Evolutionary conservation across 1,140 invertebrate genomes (phyloP).

Genomic region (Saxidomus purpurata): DNA sequence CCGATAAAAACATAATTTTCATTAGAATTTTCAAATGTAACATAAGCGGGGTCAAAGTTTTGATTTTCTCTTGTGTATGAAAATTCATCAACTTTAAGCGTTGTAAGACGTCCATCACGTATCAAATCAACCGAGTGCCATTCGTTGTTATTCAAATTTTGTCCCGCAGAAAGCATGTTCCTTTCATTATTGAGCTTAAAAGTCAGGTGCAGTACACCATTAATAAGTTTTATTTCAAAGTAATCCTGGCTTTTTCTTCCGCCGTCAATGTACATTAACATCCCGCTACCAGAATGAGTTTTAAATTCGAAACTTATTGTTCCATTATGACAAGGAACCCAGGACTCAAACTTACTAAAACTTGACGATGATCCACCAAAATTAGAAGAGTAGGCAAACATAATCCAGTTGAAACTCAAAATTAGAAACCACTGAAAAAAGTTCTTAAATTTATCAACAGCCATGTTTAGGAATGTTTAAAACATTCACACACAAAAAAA

Average conservation of each 20-base stretch:
- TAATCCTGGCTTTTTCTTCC: constrained; percentile 94
- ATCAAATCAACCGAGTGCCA: constrained; percentile 81
- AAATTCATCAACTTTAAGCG: constrained; percentile 84
- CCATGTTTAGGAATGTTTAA: background rate
- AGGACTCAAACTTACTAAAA: constrained; percentile 96
- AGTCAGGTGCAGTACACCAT: constrained; percentile 94
- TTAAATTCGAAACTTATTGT: constrained; percentile 95
- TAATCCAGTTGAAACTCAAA: constrained; percentile 19
- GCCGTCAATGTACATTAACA: constrained; percentile 94
- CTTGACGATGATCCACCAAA: constrained; percentile 93
- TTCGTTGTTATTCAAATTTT: constrained; percentile 76
- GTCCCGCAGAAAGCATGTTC: constrained; percentile 93
- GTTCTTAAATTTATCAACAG: background rate
- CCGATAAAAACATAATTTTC: constrained; percentile 79
- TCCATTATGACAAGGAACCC: constrained; percentile 95
- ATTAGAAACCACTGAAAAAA: constrained; percentile 28
- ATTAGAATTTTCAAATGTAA: constrained; percentile 60
- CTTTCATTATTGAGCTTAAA: constrained; percentile 86
- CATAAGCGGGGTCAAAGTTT: constrained; percentile 72
- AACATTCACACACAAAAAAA: background rate
- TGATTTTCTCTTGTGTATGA: constrained; percentile 82
- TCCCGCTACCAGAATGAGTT: constrained; percentile 96
- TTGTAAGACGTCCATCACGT: constrained; percentile 74
- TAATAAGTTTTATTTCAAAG: constrained; percentile 97
- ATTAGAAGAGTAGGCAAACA: constrained; percentile 75